Evolutionary conservation across 1,140 invertebrate species (phyloP).

Genomic region (Heliconius congener): DNA sequence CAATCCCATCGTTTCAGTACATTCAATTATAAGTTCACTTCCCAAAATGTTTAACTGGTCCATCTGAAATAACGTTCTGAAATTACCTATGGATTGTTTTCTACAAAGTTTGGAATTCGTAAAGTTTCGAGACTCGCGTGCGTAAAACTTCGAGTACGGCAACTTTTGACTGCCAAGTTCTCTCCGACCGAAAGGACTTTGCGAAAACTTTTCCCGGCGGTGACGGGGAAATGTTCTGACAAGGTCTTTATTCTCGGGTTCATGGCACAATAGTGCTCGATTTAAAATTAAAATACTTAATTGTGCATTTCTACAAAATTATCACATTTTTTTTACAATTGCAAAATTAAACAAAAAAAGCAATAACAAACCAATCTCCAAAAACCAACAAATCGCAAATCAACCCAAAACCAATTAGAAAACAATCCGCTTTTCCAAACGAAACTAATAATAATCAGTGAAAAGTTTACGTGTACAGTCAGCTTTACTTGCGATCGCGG

Average conservation of each 20-base stretch:
- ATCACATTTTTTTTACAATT: neutral
- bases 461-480: conserved; percentile 1
- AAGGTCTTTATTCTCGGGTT: conserved; percentile 30
- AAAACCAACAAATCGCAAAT: neutral
- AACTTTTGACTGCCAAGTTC: conserved; percentile 70
- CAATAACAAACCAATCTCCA: neutral
- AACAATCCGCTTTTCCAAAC: neutral
- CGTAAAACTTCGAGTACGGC: conserved; percentile 58
- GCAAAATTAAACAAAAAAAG: neutral
- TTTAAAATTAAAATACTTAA: neutral
- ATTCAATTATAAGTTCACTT: conserved; percentile 12
- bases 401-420: conserved; percentile 2
- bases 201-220: conserved; percentile 70
- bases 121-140: conserved; percentile 66
- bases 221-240: conserved; percentile 30
- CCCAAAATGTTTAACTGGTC: conserved; percentile 13
- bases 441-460: neutral
- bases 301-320: neutral
- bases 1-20: conserved; percentile 20
- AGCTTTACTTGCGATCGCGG: conserved; percentile 6
- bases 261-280: conserved; percentile 18
- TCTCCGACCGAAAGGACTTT: conserved; percentile 73
- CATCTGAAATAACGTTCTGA: conserved; percentile 13
- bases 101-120: conserved; percentile 53
- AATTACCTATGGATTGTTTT: conserved; percentile 62